Base-by-base conservation (phyloP, 2,113 vertebrate genomes). In the Egretta garzetta region DNA sequence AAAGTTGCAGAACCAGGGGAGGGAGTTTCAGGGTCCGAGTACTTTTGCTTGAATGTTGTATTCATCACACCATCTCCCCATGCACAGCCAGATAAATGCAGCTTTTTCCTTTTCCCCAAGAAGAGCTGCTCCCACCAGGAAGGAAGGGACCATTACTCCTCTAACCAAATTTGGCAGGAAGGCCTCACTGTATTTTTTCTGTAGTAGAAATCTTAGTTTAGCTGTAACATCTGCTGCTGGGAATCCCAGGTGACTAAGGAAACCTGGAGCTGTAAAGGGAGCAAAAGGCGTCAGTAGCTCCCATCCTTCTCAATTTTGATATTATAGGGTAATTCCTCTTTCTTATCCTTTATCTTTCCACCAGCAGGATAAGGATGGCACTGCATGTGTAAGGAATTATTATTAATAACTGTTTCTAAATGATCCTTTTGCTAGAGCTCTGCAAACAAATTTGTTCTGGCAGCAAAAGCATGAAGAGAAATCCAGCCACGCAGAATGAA, bases 401-500 rank as follows among this genome's bases (percentile, higher is more conserved):
- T 80, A 73, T 50, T 71, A 92, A 81, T 14, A 90, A 86, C n/a
- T 71, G 32, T 63, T 95, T 74, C 71, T 88, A 93, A 95, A 80
- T 0, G 0, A 73, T 80, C 53, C 5, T 18, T 86, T 71, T 77
- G 76, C 86, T 89, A 55, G 22, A 93, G 75, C 63, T 94, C 80
- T 81, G 86, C 86, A 92, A 92, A 75, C 47, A 95, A 37, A 71
- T 80, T 41, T 70, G n/a, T 50, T 62, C 72, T 84, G 68, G 84
- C 68, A 91, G 86, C 32, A 71, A 81, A 86, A 71, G 59, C 1
- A 0, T 5, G 33, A 81, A 81, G 72, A 59, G 80, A 86, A 94
- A 93, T 35, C 41, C 68, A 86, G 37, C 43, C 59, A 63, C 74
- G 35, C 23, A 80, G 92, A 91, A 82, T 7, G 7, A 94, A 91